These are phyloP conservation scores for Aphodius granarius DNA, from an alignment of 2,888 invertebrate species.

Conservation along the genomic window DNA sequence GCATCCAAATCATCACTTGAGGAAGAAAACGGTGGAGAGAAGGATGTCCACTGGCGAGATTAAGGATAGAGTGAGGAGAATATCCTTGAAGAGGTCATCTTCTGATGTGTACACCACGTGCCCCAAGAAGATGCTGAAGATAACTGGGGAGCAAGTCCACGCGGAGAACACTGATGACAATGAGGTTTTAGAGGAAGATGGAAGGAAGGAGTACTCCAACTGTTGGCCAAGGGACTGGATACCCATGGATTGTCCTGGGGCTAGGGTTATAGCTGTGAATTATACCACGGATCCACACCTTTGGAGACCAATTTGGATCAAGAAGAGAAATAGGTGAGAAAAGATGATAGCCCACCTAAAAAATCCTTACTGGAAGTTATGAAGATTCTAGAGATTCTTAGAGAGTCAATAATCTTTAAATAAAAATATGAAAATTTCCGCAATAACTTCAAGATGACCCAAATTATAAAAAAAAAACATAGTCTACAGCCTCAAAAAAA, in stretches of 20 bases:
- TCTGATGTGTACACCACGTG: constrained; percentile 39
- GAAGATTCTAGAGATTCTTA: too few relatives aligned
- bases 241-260: constrained; percentile 73
- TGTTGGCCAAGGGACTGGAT: constrained; percentile 92
- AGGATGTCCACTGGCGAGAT: constrained; percentile 41
- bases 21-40: constrained; percentile 42
- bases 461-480: too few relatives aligned
- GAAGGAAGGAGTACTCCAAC: constrained; percentile 53
- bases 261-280: constrained; percentile 78
- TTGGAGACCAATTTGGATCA: constrained; percentile 76
- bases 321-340: constrained; percentile 63
- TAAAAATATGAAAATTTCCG: not conserved
- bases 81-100: constrained; percentile 40
- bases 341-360: not conserved
- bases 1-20: constrained; percentile 48
- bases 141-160: constrained; percentile 29
- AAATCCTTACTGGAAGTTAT: too few relatives aligned
- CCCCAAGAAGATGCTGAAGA: constrained; percentile 42
- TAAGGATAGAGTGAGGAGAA: constrained; percentile 26
- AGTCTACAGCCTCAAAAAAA: not conserved
- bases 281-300: constrained; percentile 79
- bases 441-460: not conserved
- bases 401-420: not conserved
- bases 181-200: constrained; percentile 19
- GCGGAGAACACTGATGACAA: constrained; percentile 33